A percentile compares a stretch with the other conserved stretches of the same genome.
Conservation (phyloP, 1,140 invertebrate species). For the Nephila pilipes region DNA sequence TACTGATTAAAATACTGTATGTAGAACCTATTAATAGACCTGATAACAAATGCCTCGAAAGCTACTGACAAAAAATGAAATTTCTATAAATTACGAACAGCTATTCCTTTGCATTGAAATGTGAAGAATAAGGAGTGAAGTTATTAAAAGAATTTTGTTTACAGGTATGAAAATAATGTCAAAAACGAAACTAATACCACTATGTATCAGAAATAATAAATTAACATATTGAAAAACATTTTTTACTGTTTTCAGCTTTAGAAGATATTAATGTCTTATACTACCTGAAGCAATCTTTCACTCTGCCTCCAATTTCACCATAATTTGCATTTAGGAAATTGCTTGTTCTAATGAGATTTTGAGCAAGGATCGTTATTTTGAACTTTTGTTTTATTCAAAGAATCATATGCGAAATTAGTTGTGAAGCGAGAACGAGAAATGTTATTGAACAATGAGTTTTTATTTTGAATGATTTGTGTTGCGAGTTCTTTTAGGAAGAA, state of each 20-base stretch:
- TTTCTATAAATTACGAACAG: too few relatives aligned
- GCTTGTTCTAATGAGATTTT: not conserved
- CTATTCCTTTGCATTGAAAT: too few relatives aligned
- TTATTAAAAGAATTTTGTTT: too few relatives aligned
- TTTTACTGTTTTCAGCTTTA: not conserved
- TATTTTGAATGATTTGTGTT: not conserved
- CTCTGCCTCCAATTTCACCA: not conserved
- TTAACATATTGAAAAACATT: not conserved
- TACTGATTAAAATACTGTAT: too few relatives aligned
- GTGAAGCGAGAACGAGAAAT: not conserved
- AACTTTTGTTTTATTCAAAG: not conserved
- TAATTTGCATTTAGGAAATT: not conserved
- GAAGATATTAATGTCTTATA: too few relatives aligned
- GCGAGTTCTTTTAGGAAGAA: not conserved
- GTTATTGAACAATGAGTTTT: not conserved
- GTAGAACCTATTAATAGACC: too few relatives aligned
- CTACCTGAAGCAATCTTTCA: too few relatives aligned
- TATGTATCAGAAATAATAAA: not conserved
- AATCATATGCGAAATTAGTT: not conserved
- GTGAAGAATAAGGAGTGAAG: too few relatives aligned
- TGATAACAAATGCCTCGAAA: too few relatives aligned
- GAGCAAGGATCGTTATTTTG: not conserved
- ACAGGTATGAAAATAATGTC: too few relatives aligned
- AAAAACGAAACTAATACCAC: not conserved
- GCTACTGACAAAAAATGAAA: too few relatives aligned